Base-by-base conservation (phyloP, 2,113 vertebrate genomes). In the Todiramphus saurophagus region DNA sequence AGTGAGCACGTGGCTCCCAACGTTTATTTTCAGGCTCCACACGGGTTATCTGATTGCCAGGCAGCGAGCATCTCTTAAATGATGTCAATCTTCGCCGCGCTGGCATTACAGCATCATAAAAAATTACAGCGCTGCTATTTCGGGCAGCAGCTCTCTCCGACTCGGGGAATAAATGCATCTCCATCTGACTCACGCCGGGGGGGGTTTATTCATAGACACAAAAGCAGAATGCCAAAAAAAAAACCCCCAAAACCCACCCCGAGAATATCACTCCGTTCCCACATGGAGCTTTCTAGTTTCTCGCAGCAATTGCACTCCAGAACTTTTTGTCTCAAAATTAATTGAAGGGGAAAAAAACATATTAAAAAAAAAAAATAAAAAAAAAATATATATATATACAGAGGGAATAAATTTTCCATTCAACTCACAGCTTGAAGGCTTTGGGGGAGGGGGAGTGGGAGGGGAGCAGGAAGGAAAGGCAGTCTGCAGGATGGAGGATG, bases 181-280 rank as follows among this genome's bases (percentile, higher is more conserved):
- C 96, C 53, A 21, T 73, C 63, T 94, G 97, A 96, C 94, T 98
- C 93, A 94, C 84, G 89, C 82, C 0, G 3, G 72, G 94, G 77
- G 72, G 94, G 77, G 87, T 60, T 92, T 98, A 97, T 98, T 96
- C 96, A 97, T 95, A 97, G 97, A 51, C 83, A 93, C 83, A 81
- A 46, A 74, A 95, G 83, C 96, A 96, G 93, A 96, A 89, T 82
- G 80, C 93, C 58, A 89, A 87, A 94, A 87, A 28, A 43, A 43
- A 43, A 43, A 13, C 41, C 41, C 43, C 43, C 14, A 43, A 43
- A 43, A 43, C 15, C 15, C 24, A 23, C 20, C 31, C 80, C 11
- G 28, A 75, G 90, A 93, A 93, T 88, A 87, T 88, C 67, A 59
- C 77, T 86, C 81, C 8, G 35, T 70, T 88, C 91, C 73, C 89